Evolutionary conservation across 2,888 invertebrate genomes (phyloP), one percentile per base, ranked within the genome.

Genomic region (Cheilosia urbana): DNA sequence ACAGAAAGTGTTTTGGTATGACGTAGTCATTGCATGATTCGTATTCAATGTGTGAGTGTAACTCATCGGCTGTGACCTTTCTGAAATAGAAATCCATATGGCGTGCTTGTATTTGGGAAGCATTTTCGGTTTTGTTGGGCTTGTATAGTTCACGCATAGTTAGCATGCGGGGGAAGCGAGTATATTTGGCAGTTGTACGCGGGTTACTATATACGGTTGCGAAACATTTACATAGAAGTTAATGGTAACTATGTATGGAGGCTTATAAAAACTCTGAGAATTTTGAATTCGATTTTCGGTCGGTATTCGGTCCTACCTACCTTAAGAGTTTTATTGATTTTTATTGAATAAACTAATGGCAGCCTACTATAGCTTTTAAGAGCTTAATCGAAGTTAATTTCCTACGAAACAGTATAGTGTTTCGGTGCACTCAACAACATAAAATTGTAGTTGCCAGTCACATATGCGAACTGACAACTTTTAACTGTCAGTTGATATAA

Each of bases 1-100:
- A 80, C 69, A 80, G 76, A 62, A 53, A 55, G 65, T 69, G 81
- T 77, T 77, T 77, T 45, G 71, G 62, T 72, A 63, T 85, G 81
- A 85, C 85, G 85, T 85, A 79, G 76, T 66, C 66, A 40, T 34
- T 65, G n/a, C 57, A 75, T 66, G 62, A 66, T 58, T 83, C 51
- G 83, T 83, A 57, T 85, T 66, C 27, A 19, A 19, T 13, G 63
- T 68, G 30, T 53, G 13, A 37, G 63, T 68, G 30, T 53, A 37
- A 37, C 37, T 37, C 37, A 57, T 76, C 47, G 27, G 62, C 11
- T 63, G 24, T 72, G 60, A 78, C 78, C 78, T 71, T 77, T 78
- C 55, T 19, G 47, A 63, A 63, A 78, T 63, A 69, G 51, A 76
- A 78, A 42, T 71, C 57, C 49, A 49, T 63, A 71, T 63, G 49